Conservation (phyloP, 2,113 vertebrate genomes). For the Callopanchax toddi region DNA sequence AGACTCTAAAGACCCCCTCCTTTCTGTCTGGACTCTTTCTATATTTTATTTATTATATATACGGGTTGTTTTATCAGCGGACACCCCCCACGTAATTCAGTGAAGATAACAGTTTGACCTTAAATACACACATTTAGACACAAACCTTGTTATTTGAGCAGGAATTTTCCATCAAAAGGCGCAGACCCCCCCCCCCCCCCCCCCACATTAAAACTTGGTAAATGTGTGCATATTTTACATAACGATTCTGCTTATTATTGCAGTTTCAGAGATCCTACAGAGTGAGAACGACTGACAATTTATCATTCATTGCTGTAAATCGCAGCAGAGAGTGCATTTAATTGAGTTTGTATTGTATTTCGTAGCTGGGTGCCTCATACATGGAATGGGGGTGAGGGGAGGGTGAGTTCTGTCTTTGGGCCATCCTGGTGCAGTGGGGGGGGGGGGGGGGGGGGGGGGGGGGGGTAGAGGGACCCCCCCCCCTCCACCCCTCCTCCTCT, state of each 20-base stretch:
- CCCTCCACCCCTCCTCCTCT: slow-evolving; percentile 18
- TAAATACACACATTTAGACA: slow-evolving; percentile 52
- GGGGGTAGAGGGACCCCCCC: neutral
- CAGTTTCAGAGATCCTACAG: slow-evolving; percentile 67
- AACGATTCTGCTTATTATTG: slow-evolving; percentile 71
- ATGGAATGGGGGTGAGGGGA: slow-evolving; percentile 41
- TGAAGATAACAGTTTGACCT: slow-evolving; percentile 61
- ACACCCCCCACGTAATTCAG: slow-evolving; percentile 54
- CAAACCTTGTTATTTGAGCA: slow-evolving; percentile 63
- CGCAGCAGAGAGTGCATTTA: slow-evolving; percentile 73
- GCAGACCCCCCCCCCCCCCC: slow-evolving; percentile 45
- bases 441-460: neutral
- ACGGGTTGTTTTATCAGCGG: neutral
- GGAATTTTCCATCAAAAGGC: slow-evolving; percentile 63
- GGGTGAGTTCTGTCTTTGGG: slow-evolving; percentile 41
- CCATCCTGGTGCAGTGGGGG: slow-evolving; percentile 56
- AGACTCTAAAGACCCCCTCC: no score
- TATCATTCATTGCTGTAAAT: slow-evolving; percentile 77
- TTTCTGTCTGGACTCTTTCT: slow-evolving; percentile 12
- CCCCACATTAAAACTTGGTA: slow-evolving; percentile 64
- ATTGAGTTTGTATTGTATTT: slow-evolving; percentile 78
- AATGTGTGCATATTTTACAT: slow-evolving; percentile 73
- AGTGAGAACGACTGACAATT: slow-evolving; percentile 67
- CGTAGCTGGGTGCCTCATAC: slow-evolving; percentile 69
- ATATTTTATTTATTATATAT: slow-evolving; percentile 46